Base-by-base conservation (phyloP, 2,888 invertebrate genomes). In the Melanophora roralis region DNA sequence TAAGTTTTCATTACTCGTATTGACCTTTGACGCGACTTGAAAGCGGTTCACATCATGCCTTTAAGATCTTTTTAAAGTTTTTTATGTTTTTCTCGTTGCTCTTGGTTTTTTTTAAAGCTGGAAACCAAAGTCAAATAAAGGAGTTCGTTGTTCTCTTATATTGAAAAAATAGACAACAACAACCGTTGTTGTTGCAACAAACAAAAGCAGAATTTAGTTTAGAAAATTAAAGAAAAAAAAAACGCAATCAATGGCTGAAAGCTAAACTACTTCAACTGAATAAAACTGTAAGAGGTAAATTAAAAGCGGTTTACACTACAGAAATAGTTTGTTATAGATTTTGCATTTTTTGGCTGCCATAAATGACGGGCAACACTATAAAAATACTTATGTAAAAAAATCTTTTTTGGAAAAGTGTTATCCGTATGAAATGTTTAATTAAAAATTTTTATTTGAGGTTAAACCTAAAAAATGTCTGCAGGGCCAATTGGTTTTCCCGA, bases 11-110 rank as follows among this genome's bases (percentile, higher is more conserved):
- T 71, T 67, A 49, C 68, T 68, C 76, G 68, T 80, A 73, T 73
- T 80, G 80, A 80, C 80, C 80, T 80, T 80, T 80, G 80, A 72
- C 76, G 80, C 80, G 76, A 76, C 80, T 80, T 80, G 47, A 76
- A n/a, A 80, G 76, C 80, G 80, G 80, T 80, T 80, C 76, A 68
- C 76, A 80, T 80, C 76, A 80, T 80, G 76, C 80, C 68, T 73
- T 38, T 23, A 62, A 76, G 72, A 76, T 72, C 68, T 76, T 55
- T 53, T 43, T 23, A 19, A 27, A 40, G n/a, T 14, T 51, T 49
- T 7, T 60, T 21, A 27, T 21, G 19, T 53, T 49, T 64, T 68
- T 1, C 16, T 62, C 12, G 19, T 43, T 7, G 23, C 40, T 9
- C 16, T 62, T 1, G 16, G 9, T 11, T 32, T 57, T 11, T 34